Evolutionary conservation across 2,797 vertebrate species (phyloP), one percentile per base, ranked within the genome.

Genomic region (Lacerta bilineata): DNA sequence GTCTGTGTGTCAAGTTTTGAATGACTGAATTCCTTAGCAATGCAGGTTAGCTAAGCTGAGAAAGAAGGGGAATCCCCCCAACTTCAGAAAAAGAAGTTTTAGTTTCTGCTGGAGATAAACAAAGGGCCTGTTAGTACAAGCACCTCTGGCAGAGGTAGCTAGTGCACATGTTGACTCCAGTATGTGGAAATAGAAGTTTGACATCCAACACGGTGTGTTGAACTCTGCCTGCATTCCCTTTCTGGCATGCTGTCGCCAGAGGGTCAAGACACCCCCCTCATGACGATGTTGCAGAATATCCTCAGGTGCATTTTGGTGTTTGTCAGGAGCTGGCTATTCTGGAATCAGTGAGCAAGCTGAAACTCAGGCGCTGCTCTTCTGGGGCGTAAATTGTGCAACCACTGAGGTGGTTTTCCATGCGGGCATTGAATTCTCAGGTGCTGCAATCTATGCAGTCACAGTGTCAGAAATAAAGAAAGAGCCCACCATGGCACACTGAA

Each of bases 61-160:
- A 33, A 27, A 68, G 43, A 79, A 29, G 43, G 68, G 76, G 43
- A 29, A 72, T 83, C 43, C 68, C 72, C 79, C 41, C 25, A 33
- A 66, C 61, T 79, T 86, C 41, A 64, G 20, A 85, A 77, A 77
- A 78, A n/a, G 15, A 77, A 11, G 20, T 66, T 66, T 77, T 55
- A 20, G 43, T 85, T 43, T 85, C 71, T 43, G 15, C 50, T 78
- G 13, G 76, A 29, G 43, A 13, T 55, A 79, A 79, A 79, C 77
- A 79, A 79, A 79, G 46, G 29, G 18, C 41, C 84, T 20, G 59
- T 64, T 43, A 23, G 61, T 29, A 66, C 72, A 77, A 64, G 23
- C 55, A 25, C 27, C 10, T 76, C 55, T 85, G 39, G 25, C 43
- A 77, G 55, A 18, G 50, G 59, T 29, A 18, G 50, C n/a, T 15